Evolutionary conservation across 2,888 invertebrate genomes (phyloP).

Genomic region (Diloba caeruleocephala): DNA sequence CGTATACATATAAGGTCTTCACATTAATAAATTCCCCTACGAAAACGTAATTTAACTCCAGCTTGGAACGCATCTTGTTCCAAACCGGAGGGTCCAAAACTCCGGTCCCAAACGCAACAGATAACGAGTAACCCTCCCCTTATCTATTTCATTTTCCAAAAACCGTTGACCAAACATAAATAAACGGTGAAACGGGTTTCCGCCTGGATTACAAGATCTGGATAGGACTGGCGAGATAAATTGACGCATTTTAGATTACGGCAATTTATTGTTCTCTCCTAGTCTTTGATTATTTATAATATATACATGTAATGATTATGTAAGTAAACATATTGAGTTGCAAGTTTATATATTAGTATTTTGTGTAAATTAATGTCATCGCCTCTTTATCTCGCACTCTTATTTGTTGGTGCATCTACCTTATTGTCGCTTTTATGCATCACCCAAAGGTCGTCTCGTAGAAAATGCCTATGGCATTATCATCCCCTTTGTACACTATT

Average conservation of each 20-base stretch:
- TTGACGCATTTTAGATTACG: slow-evolving; percentile 43
- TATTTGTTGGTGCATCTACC: no score
- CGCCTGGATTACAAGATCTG: slow-evolving; percentile 47
- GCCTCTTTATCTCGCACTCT: no score
- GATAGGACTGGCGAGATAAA: slow-evolving; percentile 52
- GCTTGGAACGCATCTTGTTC: slow-evolving; percentile 49
- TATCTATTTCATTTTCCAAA: slow-evolving; percentile 80
- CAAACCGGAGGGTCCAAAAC: slow-evolving; percentile 33
- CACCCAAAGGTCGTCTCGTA: no score
- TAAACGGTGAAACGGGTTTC: slow-evolving; percentile 78
- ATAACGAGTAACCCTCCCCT: slow-evolving; percentile 56
- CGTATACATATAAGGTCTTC: slow-evolving; percentile 7
- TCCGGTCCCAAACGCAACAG: slow-evolving; percentile 52
- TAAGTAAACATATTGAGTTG: no score
- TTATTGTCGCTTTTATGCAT: no score
- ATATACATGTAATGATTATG: no score
- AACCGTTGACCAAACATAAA: slow-evolving; percentile 82
- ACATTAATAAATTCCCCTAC: slow-evolving; percentile 26
- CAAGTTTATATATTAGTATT: no score
- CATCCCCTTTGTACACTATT: no score
- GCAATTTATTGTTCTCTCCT: slow-evolving; percentile 16
- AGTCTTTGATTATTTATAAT: no score
- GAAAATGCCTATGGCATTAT: no score
- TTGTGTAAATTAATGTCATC: no score
- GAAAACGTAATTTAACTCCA: slow-evolving; percentile 33